These are phyloP conservation scores for Mycetomoellerius zeteki DNA, from an alignment of 1,140 invertebrate genomes.

Conservation along the genomic window DNA sequence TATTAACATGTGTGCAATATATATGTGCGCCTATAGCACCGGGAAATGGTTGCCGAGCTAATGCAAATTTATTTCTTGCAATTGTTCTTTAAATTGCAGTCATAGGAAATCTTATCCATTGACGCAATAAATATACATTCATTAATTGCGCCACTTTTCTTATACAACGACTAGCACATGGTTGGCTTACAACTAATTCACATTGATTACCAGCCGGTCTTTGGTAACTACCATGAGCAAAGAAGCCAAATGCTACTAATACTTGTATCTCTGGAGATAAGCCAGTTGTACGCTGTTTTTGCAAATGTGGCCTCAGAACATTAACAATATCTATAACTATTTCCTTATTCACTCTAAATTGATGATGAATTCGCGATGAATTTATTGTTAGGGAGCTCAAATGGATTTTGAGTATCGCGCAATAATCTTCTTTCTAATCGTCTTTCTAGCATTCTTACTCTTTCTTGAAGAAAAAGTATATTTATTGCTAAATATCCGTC, in stretches of 20 bases:
- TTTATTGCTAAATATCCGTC: neutral
- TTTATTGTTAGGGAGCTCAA: neutral
- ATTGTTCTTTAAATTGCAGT: neutral
- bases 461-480: neutral
- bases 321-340: neutral
- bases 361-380: neutral
- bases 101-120: slow-evolving; percentile 26
- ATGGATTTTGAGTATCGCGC: neutral
- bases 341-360: neutral
- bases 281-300: neutral
- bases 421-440: neutral
- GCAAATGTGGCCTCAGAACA: neutral
- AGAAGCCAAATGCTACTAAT: neutral
- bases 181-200: neutral
- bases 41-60: neutral
- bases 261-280: slow-evolving; percentile 1
- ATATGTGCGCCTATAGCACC: neutral
- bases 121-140: slow-evolving; percentile 2
- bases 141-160: neutral
- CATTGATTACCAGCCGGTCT: slow-evolving; percentile 6
- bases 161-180: neutral
- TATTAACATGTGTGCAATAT: neutral
- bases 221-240: slow-evolving; percentile 10
- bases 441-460: neutral
- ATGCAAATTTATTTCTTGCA: neutral